These are phyloP conservation scores for Trochalopteron elliotii DNA, from an alignment of 2,113 vertebrate species.

Conservation along the genomic window DNA sequence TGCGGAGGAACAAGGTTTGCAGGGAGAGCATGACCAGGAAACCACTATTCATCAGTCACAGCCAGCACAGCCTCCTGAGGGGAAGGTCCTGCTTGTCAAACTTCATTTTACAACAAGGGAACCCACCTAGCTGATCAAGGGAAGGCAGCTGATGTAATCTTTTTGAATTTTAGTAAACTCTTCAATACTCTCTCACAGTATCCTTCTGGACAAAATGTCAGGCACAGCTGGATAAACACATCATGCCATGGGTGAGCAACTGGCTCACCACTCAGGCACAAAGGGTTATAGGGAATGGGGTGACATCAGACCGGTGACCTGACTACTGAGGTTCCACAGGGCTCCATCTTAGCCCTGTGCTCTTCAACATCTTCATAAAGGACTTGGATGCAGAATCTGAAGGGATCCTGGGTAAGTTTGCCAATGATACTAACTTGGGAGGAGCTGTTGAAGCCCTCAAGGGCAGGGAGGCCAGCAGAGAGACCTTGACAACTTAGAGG, in stretches of 20 bases:
- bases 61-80: not conserved
- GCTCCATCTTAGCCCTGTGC: not conserved
- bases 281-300: not conserved
- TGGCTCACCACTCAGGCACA: not conserved
- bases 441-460: not conserved
- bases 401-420: not conserved
- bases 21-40: fast-evolving
- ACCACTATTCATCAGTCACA: not conserved
- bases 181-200: not conserved
- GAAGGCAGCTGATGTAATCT: not conserved
- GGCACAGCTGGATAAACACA: not conserved
- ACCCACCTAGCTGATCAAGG: not conserved
- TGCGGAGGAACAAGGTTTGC: not conserved
- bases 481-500: not conserved
- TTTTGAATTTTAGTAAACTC: not conserved
- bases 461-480: not conserved
- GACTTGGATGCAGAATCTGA: not conserved
- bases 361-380: not conserved
- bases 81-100: not conserved
- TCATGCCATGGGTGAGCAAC: not conserved
- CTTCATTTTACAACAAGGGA: not conserved
- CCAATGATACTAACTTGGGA: not conserved
- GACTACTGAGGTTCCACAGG: not conserved
- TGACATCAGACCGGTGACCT: not conserved
- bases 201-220: not conserved